phyloP scores from a whole-genome alignment of 35 echinoderm and acorn worm species.

The Amphiura filiformis region DNA sequence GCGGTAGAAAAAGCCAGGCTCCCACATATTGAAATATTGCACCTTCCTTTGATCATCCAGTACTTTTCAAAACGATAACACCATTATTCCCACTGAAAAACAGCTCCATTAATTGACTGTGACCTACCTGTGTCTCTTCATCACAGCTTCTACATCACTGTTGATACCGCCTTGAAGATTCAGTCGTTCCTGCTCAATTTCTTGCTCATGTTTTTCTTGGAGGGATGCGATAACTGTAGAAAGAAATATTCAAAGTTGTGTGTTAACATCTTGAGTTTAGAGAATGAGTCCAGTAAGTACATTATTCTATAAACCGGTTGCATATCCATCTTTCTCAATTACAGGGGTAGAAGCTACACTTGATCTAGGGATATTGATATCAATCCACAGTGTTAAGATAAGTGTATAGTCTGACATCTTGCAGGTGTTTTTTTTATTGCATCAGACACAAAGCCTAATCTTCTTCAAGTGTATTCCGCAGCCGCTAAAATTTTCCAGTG shows the following conservation, averaged over 20 bases:
- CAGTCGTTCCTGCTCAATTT: constrained; percentile 59
- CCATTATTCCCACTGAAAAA: no score
- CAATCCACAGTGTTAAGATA: no score
- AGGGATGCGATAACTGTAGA: constrained; percentile 56
- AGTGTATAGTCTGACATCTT: no score
- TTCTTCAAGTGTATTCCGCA: no score
- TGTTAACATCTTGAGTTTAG: background rate
- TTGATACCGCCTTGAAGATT: constrained; percentile 33
- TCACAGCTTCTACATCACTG: constrained; percentile 78
- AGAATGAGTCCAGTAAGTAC: background rate
- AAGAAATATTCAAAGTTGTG: background rate
- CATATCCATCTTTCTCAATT: background rate
- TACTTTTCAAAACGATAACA: no score
- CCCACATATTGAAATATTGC: no score
- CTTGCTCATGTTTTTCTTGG: constrained; percentile 62
- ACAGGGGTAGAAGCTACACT: background rate
- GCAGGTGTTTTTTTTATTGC: no score
- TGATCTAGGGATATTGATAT: background rate
- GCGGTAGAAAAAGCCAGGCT: no score
- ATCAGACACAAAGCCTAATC: no score
- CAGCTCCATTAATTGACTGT: no score
- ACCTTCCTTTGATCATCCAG: no score
- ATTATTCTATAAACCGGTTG: background rate
- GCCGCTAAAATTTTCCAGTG: no score
- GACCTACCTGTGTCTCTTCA: constrained; percentile 80